These are phyloP conservation scores for Hyles vespertilio DNA, from an alignment of 1,140 invertebrate species.

Conservation along the genomic window DNA sequence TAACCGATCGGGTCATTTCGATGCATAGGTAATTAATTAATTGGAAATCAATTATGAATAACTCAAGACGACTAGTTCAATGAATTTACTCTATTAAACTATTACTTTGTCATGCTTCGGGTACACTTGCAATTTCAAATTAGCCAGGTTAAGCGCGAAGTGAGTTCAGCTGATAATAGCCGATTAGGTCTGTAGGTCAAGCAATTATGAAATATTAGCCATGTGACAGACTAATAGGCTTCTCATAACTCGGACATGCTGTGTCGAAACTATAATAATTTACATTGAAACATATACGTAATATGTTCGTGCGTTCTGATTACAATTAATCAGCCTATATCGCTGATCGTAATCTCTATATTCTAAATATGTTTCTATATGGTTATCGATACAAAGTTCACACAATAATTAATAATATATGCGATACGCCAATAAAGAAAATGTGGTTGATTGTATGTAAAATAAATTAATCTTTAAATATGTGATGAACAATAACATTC, in stretches of 20 bases:
- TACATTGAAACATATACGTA: constrained; percentile 3
- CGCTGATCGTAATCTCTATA: no score
- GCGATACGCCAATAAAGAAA: no score
- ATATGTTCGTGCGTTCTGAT: not conserved
- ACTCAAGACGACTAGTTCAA: not conserved
- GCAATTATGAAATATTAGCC: constrained; percentile 13
- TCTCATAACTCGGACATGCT: constrained; percentile 9
- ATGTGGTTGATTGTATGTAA: no score
- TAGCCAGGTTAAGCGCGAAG: not conserved
- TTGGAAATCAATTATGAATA: constrained; percentile 1
- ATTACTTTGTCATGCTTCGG: not conserved
- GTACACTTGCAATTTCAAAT: not conserved
- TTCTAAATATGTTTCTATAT: no score
- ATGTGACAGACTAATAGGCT: constrained; percentile 19
- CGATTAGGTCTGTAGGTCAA: constrained; percentile 20
- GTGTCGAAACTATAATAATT: constrained; percentile 13
- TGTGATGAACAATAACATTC: no score
- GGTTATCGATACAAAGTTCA: no score
- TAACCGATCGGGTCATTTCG: constrained; percentile 6
- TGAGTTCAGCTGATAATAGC: no score
- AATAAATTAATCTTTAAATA: no score
- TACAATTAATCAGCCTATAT: not conserved
- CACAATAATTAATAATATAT: no score
- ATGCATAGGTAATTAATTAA: constrained; percentile 4
- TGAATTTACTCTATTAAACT: not conserved